Base-by-base conservation (phyloP, 2,113 vertebrate genomes). In the Chlorodrepanis virens region DNA sequence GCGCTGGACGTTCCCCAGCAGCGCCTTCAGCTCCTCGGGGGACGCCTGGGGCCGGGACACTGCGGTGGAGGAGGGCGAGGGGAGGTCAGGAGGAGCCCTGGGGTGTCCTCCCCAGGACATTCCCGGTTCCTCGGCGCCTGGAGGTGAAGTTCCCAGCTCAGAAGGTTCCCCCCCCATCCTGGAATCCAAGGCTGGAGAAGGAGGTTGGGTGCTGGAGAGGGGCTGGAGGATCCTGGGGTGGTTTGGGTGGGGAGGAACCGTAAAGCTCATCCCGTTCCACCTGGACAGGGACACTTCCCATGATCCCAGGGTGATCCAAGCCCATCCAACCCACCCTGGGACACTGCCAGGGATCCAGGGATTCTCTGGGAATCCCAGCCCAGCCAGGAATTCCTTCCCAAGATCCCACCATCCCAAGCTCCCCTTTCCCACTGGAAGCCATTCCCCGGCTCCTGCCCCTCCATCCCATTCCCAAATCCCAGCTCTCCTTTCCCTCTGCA, bases 1-100 rank as follows among this genome's bases (percentile, higher is more conserved):
- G 9, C 50, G 77, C 1, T 19, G 61, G 33, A 67, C 16, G 3
- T 19, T 5, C 0, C 39, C 77, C 77, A 80, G 61, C 77, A 80
- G 77, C 9, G 40, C 40, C 61, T 24, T 4, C 25, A 67, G 50
- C 1, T 56, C 61, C 61, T 56, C 50, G 8, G 61, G 77, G 23
- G 50, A 15, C 4, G 27, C 2, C 25, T 15, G 50, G 5, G 77
- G 77, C 6, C 50, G 61, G 50, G 77, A 80, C 1, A 0, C 77
- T 80, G 68, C 6, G 35, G 16, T 5, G 27, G 45, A 35, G n/a
- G 45, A 35, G n/a, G 28, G 44, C 3, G 5, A 19, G 0, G n/a
- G 10, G n/a, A 21, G 67, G 67, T 69, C 19, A 12, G 47, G 47
- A 16, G 25, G 10, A 8, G 2, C 13, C n/a, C 16, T 14, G 45